Evolutionary conservation across 2,113 vertebrate species (phyloP).

Genomic region (Notechis scutatus): DNA sequence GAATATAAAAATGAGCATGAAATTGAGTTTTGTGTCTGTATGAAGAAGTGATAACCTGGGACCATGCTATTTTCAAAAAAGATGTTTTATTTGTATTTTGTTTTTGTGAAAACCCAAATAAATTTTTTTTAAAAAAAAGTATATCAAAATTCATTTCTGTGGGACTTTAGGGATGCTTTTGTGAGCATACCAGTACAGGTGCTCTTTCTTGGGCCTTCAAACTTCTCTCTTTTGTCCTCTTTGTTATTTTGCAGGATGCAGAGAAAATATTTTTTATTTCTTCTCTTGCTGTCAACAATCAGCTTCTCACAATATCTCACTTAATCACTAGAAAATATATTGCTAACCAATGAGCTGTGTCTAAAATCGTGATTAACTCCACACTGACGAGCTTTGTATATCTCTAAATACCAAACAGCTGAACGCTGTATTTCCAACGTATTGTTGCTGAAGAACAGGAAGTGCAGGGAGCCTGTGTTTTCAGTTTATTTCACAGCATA

Average conservation of each 20-base stretch:
- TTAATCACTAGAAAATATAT: not conserved
- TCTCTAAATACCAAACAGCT: not conserved
- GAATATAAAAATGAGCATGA: no score
- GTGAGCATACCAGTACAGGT: not conserved
- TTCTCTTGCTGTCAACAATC: not conserved
- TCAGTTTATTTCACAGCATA: not conserved
- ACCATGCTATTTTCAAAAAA: no score
- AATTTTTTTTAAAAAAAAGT: not conserved
- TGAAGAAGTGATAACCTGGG: no score
- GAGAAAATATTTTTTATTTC: not conserved
- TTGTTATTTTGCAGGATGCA: not conserved
- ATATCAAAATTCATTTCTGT: not conserved
- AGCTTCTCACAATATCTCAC: not conserved
- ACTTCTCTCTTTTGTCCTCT: not conserved
- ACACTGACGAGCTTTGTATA: not conserved
- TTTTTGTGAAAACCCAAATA: no score
- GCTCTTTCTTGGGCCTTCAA: not conserved
- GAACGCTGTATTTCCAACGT: not conserved
- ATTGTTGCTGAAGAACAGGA: not conserved
- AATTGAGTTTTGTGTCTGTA: no score
- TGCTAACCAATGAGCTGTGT: not conserved
- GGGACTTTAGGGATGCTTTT: not conserved
- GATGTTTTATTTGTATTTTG: no score
- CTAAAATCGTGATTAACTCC: not conserved
- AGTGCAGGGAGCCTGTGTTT: not conserved